phyloP scores from a whole-genome alignment of 2,888 invertebrate species.

The Drosophila kambysellisi region DNA sequence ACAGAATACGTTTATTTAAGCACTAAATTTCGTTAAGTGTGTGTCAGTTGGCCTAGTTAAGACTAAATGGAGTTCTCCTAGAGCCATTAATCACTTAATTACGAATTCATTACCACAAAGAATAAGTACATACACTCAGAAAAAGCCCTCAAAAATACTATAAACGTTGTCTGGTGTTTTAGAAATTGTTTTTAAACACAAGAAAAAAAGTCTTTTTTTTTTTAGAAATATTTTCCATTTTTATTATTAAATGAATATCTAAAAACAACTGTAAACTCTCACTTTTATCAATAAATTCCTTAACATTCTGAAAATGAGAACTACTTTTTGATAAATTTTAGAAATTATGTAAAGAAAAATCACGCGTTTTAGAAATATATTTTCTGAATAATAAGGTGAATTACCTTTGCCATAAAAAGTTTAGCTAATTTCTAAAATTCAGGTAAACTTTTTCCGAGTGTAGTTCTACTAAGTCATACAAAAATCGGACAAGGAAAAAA shows the following conservation, averaged over 20 bases:
- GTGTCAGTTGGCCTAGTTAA: background rate
- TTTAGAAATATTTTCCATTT: background rate
- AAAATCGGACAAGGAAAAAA: background rate
- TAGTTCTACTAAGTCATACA: background rate
- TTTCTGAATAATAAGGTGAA: background rate
- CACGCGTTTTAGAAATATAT: background rate
- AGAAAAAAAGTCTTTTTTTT: background rate
- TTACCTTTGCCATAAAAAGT: background rate
- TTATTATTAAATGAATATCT: background rate
- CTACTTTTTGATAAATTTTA: background rate
- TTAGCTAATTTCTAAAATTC: background rate
- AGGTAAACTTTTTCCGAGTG: background rate
- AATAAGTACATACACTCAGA: background rate
- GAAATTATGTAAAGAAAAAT: background rate
- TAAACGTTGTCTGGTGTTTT: background rate
- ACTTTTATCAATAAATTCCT: background rate
- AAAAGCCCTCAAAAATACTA: background rate
- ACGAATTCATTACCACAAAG: background rate
- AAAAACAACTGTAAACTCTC: background rate
- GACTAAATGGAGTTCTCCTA: background rate
- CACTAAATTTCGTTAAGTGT: background rate
- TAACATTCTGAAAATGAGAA: background rate
- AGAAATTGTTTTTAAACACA: background rate
- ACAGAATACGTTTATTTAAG: background rate
- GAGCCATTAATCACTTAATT: background rate